These are phyloP conservation scores for Rhadina sibilatrix DNA, from an alignment of 2,113 vertebrate species.

Conservation along the genomic window DNA sequence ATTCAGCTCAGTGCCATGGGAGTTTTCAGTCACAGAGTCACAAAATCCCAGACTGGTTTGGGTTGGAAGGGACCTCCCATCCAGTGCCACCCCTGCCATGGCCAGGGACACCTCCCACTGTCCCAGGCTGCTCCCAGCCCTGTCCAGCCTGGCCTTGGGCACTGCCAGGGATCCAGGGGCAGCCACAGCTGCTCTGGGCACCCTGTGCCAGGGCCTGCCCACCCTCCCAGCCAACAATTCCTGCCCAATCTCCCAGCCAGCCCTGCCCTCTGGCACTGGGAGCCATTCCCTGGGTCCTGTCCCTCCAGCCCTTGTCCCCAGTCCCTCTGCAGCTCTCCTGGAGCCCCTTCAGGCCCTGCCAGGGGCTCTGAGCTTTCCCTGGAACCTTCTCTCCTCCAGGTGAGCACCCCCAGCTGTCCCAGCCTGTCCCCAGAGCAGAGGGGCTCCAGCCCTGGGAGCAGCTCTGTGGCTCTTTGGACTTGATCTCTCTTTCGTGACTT, in stretches of 20 bases:
- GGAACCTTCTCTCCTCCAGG: too few relatives aligned
- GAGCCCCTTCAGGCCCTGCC: too few relatives aligned
- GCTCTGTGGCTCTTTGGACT: neutral
- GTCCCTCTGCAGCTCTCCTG: neutral
- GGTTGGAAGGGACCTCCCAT: rapidly evolving
- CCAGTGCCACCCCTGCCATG: rapidly evolving
- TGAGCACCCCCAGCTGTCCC: too few relatives aligned
- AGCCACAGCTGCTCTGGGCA: neutral
- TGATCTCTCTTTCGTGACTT: neutral
- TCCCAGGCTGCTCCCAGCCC: neutral
- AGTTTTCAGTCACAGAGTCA: neutral
- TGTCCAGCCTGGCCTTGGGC: neutral
- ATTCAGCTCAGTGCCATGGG: neutral
- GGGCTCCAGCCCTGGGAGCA: neutral
- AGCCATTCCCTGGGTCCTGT: too few relatives aligned
- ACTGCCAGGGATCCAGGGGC: neutral
- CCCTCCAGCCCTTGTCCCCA: neutral
- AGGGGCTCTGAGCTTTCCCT: too few relatives aligned
- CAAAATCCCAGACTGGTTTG: neutral
- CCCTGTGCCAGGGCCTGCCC: neutral
- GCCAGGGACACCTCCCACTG: neutral
- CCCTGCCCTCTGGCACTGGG: too few relatives aligned
- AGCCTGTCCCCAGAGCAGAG: neutral
- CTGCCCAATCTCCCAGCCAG: too few relatives aligned
- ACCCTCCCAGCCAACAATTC: neutral